Evolutionary conservation across 2,113 vertebrate species (phyloP).

Genomic region (Rhinichthys klamathensis): DNA sequence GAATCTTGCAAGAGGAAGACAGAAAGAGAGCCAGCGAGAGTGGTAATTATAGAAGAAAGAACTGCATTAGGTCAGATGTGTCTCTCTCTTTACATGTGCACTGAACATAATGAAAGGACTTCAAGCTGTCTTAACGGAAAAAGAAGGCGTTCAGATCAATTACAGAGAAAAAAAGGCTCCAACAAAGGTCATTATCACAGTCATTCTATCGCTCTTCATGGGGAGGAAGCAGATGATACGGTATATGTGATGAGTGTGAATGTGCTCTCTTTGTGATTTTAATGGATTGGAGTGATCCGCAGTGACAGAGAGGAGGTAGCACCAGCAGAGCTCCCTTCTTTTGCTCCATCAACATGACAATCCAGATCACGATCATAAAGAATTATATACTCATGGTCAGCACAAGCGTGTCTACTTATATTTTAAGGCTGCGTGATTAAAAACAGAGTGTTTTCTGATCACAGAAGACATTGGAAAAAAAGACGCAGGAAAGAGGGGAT

Average conservation of each 20-base stretch:
- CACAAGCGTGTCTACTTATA: neutral
- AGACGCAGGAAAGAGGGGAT: neutral
- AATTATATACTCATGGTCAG: neutral
- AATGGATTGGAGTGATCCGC: conserved; percentile 21
- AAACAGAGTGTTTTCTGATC: neutral
- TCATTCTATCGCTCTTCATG: conserved; percentile 7
- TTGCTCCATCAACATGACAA: neutral
- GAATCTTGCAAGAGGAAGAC: neutral
- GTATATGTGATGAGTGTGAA: conserved; percentile 7
- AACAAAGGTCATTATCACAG: conserved; percentile 49
- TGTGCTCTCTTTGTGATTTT: conserved; percentile 10
- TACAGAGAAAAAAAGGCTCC: conserved; percentile 30
- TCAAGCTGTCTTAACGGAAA: conserved; percentile 35
- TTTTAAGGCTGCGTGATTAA: conserved; percentile 2
- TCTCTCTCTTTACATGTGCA: neutral
- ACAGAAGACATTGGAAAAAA: conserved; percentile 20
- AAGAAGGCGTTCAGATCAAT: conserved; percentile 43
- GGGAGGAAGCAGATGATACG: conserved; percentile 28
- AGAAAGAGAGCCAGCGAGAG: neutral
- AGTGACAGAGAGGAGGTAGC: conserved; percentile 25
- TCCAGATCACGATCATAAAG: conserved; percentile 13
- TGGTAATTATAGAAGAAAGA: conserved; percentile 32
- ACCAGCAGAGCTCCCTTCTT: neutral
- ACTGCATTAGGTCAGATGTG: conserved; percentile 27
- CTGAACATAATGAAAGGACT: conserved; percentile 45